Conservation (phyloP, 1,140 invertebrate species). For the Lasaia peninsularis region DNA sequence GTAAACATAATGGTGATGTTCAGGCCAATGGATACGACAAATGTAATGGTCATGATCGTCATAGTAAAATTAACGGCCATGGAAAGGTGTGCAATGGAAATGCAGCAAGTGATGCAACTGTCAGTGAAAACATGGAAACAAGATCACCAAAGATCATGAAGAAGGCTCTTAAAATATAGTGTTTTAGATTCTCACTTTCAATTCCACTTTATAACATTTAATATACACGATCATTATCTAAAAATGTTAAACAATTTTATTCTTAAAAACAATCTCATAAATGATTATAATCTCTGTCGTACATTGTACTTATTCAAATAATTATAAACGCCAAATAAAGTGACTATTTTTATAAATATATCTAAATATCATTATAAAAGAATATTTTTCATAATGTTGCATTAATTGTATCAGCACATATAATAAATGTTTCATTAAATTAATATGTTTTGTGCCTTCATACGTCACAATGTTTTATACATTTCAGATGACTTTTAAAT, state of each 20-base stretch:
- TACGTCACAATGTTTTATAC: constrained; percentile 43
- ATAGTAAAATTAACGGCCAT: constrained; percentile 25
- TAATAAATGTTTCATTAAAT: constrained; percentile 27
- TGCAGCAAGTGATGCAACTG: background rate
- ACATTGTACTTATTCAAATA: constrained; percentile 48
- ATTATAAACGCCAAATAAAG: constrained; percentile 63
- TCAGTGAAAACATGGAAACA: constrained; percentile 19
- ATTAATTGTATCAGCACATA: constrained; percentile 34
- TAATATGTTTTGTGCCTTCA: constrained; percentile 57
- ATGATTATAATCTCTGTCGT: constrained; percentile 22
- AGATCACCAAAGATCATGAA: constrained; percentile 62
- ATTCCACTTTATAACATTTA: constrained; percentile 58
- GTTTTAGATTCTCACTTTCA: constrained; percentile 55
- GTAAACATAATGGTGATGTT: constrained; percentile 49
- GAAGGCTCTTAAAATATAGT: constrained; percentile 60
- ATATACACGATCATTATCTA: constrained; percentile 38
- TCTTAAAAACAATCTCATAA: constrained; percentile 3
- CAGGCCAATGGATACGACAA: constrained; percentile 40
- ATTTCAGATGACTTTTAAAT: constrained; percentile 32
- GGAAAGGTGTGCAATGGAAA: constrained; percentile 24
- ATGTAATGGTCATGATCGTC: constrained; percentile 36
- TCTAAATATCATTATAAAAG: constrained; percentile 31
- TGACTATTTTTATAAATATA: constrained; percentile 67
- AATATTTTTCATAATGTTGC: constrained; percentile 51
- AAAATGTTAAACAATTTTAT: constrained; percentile 15